Base-by-base conservation (phyloP, 1,140 invertebrate species). In the Zaprionus camerounensis region DNA sequence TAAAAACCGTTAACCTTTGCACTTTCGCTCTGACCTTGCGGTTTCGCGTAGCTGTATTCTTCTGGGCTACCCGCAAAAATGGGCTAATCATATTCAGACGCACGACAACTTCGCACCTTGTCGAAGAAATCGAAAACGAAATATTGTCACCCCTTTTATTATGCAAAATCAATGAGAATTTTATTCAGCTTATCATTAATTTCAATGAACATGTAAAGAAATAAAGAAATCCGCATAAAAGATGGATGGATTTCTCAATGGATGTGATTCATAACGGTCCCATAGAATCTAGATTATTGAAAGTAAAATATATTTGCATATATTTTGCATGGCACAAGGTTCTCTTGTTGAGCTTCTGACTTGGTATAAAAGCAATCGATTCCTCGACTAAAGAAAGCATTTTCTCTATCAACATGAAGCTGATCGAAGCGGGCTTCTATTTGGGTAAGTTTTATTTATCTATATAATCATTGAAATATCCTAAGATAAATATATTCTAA, bases 401-500 rank as follows among this genome's bases (percentile, higher is more conserved):
- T 78, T 65, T 66, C 46, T 49, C 63, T 69, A 65, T 69, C 58
- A 65, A 68, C 74, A 87, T 87, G 84, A 76, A 63, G 38, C 71
- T 70, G 85, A 70, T 73, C 65, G 65, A 70, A 90, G 36, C 67
- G 41, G 62, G 71, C 20, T 46, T 84, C 61, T 73, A 64, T 68
- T 49, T 84, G 36, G 71, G 83, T 88, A 76, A 90, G 81, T 59
- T 17, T 38, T 9, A 58, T 24, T 24, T 24, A 51, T 13, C 1
- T 13, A 4, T 53, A 31, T 31, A 12, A 53, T 24, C 13, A 20
- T 87, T 95, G 95, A 15, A 94, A 57, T 5, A 96, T 41, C 96
- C 36, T 94, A 93, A 2, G 28, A 7, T 34, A 94, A 93, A 24
- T 96, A 96, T 65, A 95, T 93, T 44, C 11, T 0, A 9, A 11